Evolutionary conservation across 2,113 vertebrate species (phyloP).

Genomic region (Naja naja): DNA sequence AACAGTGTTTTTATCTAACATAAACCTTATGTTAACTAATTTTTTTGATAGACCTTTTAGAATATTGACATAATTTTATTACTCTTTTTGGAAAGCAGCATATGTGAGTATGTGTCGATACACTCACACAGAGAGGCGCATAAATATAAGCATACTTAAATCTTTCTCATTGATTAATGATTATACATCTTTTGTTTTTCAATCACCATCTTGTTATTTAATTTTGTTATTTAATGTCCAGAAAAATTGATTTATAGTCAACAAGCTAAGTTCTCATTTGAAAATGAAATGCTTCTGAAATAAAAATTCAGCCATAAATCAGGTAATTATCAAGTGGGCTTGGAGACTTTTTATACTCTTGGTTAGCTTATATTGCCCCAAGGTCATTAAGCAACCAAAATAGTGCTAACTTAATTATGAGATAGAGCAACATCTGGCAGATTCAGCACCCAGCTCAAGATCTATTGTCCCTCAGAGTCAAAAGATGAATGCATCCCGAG

Average conservation of each 20-base stretch:
- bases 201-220: slow-evolving; percentile 54
- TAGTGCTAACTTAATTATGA: slow-evolving; percentile 73
- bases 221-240: slow-evolving; percentile 21
- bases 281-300: slow-evolving; percentile 35
- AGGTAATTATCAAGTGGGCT: slow-evolving; percentile 46
- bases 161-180: slow-evolving; percentile 51
- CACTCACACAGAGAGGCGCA: background rate
- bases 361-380: slow-evolving; percentile 69
- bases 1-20: background rate
- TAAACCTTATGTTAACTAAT: background rate
- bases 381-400: slow-evolving; percentile 66
- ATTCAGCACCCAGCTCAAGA: slow-evolving; percentile 59
- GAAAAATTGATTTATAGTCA: slow-evolving; percentile 55
- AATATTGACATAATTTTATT: background rate
- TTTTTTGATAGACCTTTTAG: background rate
- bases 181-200: slow-evolving; percentile 41
- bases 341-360: slow-evolving; percentile 31
- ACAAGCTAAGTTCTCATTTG: slow-evolving; percentile 44
- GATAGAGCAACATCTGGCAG: slow-evolving; percentile 84
- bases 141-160: slow-evolving; percentile 12
- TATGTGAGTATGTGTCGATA: background rate
- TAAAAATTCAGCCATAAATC: slow-evolving; percentile 42
- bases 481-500: slow-evolving; percentile 69
- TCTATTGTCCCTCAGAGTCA: slow-evolving; percentile 64
- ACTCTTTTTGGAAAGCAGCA: background rate